phyloP scores from a whole-genome alignment of 2,888 invertebrate species.

The Syrphus vitripennis region DNA sequence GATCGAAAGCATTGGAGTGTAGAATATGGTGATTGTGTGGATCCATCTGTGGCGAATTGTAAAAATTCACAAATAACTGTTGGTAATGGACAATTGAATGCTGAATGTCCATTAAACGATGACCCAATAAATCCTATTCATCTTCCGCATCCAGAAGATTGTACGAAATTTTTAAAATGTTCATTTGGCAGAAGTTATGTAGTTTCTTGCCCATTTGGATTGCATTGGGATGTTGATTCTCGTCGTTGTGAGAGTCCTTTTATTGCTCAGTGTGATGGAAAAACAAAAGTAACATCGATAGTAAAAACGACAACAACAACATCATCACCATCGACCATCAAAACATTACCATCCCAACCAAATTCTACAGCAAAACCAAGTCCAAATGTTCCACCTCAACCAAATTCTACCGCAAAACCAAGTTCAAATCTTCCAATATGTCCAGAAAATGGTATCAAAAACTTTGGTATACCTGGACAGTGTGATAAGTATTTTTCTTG shows the following conservation, averaged over 20 bases:
- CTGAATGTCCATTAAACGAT: conserved; percentile 25
- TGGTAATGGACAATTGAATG: background rate
- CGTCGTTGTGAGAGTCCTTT: background rate
- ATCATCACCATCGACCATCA: background rate
- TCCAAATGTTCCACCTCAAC: background rate
- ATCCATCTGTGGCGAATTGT: background rate
- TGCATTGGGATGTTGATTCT: background rate
- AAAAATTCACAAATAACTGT: background rate
- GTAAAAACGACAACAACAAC: background rate
- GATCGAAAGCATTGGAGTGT: conserved; percentile 35
- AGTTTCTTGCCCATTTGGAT: background rate
- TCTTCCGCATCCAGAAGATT: conserved; percentile 27
- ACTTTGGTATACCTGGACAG: conserved; percentile 47
- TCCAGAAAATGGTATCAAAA: conserved; percentile 15
- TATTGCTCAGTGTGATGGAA: background rate
- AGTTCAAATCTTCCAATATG: conserved; percentile 25
- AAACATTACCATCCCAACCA: background rate
- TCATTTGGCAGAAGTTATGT: background rate
- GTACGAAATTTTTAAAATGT: conserved; percentile 28
- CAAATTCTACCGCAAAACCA: background rate
- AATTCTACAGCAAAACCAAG: background rate
- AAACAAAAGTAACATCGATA: background rate
- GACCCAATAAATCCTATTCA: conserved; percentile 21
- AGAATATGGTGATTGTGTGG: conserved; percentile 3
- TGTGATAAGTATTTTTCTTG: conserved; percentile 44